Evolutionary conservation across 64 coral and sea anemone species (phyloP), one percentile per base, ranked within the genome.

Genomic region (Stichodactyla helianthus): DNA sequence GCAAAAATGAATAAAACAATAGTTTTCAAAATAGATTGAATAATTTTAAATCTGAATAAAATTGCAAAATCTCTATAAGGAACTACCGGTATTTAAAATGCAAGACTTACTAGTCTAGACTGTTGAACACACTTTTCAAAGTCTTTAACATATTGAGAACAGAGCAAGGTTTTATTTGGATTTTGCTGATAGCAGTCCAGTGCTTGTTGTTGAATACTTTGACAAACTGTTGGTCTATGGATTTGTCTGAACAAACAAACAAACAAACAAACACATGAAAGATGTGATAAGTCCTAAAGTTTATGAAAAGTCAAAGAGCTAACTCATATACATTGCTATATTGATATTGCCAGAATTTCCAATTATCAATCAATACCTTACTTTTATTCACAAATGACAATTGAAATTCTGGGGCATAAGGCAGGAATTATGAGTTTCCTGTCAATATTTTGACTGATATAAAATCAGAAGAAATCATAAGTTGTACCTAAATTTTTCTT

Each of bases 181-280:
- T 96, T 81, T 67, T 90, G 67, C 89, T 96, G 92, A 18, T 96
- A 96, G 53, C 94, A 96, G 20, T 92, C 91, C 6, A 93, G 44
- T 10, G 89, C 94, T 62, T 88, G 87, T 82, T 87, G 83, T 65
- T 89, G 88, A 0, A 93, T 79, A 77, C 91, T 68, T 67, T 89
- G 91, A 52, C 94, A 96, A 17, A 89, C 88, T 17, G 59, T 58
- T 53, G 79, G 53, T 87, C 80, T 86, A 57, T 83, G 9, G 56
- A 56, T 53, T 15, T 82, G 84, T 67, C 89, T 91, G 52, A 12
- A 6, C 23, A 27, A 55, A 5, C 5, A 58, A 23, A 19, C 10
- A 13, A 27, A 13, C 16, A 5, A 14, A 51, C 4, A 59, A 18
- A 79, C 52, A 44, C 35, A 44, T 44, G 35, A 44, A 44, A 44